Percentiles rank a stretch among this genome's conserved stretches.
These are phyloP conservation scores for Drosophila suboccidentalis DNA, from an alignment of 2,888 invertebrate genomes.

Conservation along the genomic window DNA sequence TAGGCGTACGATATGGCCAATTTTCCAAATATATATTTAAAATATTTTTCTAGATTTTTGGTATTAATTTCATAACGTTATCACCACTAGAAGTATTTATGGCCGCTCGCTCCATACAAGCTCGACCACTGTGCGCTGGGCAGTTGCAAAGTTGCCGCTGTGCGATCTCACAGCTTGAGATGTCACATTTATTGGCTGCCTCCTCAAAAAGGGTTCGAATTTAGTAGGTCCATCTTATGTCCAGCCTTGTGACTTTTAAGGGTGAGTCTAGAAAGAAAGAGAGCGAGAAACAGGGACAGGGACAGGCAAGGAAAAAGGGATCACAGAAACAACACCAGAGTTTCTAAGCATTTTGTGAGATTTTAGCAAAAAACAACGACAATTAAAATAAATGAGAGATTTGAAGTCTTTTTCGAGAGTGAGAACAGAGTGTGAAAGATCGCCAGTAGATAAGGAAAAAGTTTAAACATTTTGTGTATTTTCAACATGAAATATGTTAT, in stretches of 20 bases:
- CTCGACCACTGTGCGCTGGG: too few species aligned
- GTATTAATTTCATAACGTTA: too few species aligned
- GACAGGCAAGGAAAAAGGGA: background rate
- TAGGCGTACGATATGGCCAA: too few species aligned
- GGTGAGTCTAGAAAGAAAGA: slow-evolving; percentile 11
- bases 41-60: too few species aligned
- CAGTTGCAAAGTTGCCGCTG: slow-evolving; percentile 42
- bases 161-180: slow-evolving; percentile 63
- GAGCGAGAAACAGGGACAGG: background rate
- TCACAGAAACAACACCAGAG: background rate
- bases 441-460: background rate
- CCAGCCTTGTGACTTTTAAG: slow-evolving; percentile 17
- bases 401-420: background rate
- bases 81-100: too few species aligned
- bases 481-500: background rate
- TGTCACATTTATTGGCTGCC: slow-evolving; percentile 55
- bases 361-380: background rate
- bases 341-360: background rate
- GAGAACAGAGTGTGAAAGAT: background rate
- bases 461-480: background rate
- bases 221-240: slow-evolving; percentile 36
- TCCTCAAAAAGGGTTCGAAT: slow-evolving; percentile 27
- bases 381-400: background rate
- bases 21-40: too few species aligned
- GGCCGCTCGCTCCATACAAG: too few species aligned